phyloP scores from a whole-genome alignment of 2,113 vertebrate species.

The Chionis minor region DNA sequence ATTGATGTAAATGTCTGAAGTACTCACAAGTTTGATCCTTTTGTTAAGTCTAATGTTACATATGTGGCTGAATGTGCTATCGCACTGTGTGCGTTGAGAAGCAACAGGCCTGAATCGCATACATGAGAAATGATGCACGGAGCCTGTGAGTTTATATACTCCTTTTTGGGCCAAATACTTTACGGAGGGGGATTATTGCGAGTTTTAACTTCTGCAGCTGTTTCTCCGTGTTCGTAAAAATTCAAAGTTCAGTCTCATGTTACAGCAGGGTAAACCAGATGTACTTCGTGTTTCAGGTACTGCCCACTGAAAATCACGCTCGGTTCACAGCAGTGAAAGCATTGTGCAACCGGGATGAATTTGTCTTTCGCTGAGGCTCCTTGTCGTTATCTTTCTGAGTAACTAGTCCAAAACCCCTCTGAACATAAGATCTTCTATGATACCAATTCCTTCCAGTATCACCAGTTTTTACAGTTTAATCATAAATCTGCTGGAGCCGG shows the following conservation, averaged over 20 bases:
- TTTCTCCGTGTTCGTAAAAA: slow-evolving; percentile 36
- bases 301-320: background rate
- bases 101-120: background rate
- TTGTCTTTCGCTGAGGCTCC: background rate
- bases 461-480: background rate
- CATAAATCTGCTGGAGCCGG: background rate
- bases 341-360: background rate
- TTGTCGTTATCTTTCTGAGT: background rate
- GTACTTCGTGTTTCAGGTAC: background rate
- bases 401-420: background rate
- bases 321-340: background rate
- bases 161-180: slow-evolving; percentile 9
- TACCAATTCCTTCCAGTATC: background rate
- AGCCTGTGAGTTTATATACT: slow-evolving; percentile 24
- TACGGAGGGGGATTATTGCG: background rate
- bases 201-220: slow-evolving; percentile 51
- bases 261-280: background rate
- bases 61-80: background rate
- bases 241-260: background rate
- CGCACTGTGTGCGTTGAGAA: background rate
- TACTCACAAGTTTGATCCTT: background rate
- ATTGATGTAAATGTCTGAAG: background rate
- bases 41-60: background rate
- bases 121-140: slow-evolving; percentile 16
- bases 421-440: background rate